These are phyloP conservation scores for Drosophila lacteicornis DNA, from an alignment of 1,140 invertebrate species.

Conservation along the genomic window DNA sequence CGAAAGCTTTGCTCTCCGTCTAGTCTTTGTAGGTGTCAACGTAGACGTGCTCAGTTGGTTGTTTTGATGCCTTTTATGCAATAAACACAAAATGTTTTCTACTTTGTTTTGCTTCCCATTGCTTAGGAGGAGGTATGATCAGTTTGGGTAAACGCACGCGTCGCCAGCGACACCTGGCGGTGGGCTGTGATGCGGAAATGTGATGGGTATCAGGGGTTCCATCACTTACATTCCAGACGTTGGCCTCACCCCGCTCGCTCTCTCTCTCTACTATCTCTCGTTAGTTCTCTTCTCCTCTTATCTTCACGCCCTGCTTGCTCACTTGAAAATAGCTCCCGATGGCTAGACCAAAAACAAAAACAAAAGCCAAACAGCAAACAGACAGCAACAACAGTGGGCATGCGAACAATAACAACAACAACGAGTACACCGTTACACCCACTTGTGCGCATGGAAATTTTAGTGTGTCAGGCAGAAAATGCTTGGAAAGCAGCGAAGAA, in stretches of 20 bases:
- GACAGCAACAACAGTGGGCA: slow-evolving; percentile 21
- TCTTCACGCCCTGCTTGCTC: slow-evolving; percentile 43
- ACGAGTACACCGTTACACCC: slow-evolving; percentile 34
- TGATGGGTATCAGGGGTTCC: slow-evolving; percentile 13
- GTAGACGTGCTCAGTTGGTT: slow-evolving; percentile 40
- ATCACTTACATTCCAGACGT: neutral
- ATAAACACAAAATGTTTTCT: slow-evolving; percentile 57
- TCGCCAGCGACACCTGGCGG: neutral
- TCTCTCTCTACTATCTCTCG: slow-evolving; percentile 1
- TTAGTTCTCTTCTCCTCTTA: slow-evolving; percentile 16
- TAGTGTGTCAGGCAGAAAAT: slow-evolving; percentile 59
- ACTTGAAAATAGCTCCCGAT: slow-evolving; percentile 38
- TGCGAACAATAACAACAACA: slow-evolving; percentile 11
- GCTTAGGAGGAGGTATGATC: slow-evolving; percentile 2
- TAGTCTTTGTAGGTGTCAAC: slow-evolving; percentile 40
- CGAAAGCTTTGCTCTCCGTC: slow-evolving; percentile 29
- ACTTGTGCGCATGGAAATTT: slow-evolving; percentile 59
- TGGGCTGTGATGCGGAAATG: too few relatives aligned
- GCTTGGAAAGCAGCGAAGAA: slow-evolving; percentile 60
- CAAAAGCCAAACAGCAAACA: slow-evolving; percentile 27
- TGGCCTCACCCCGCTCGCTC: neutral
- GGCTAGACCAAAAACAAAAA: slow-evolving; percentile 12
- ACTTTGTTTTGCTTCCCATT: slow-evolving; percentile 32
- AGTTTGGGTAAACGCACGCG: neutral
- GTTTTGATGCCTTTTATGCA: slow-evolving; percentile 72